phyloP scores from a whole-genome alignment of 1,140 invertebrate species.

The Melanaphis sacchari region DNA sequence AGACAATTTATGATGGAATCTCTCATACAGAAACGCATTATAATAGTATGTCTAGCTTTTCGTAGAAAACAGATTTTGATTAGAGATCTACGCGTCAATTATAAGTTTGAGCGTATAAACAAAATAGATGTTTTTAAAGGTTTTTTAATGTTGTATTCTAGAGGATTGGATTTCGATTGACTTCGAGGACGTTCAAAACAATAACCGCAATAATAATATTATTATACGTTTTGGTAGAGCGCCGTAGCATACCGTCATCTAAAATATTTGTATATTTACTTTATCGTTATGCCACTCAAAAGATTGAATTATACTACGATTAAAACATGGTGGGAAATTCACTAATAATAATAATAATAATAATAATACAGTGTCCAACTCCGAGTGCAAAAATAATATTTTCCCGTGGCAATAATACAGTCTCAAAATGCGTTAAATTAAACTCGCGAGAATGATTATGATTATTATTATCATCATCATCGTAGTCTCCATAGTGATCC shows the following conservation, averaged over 20 bases:
- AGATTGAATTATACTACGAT: background rate
- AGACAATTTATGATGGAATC: background rate
- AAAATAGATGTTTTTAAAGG: background rate
- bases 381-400: constrained; percentile 2
- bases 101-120: background rate
- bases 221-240: background rate
- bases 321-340: background rate
- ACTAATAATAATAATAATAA: background rate
- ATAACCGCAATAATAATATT: background rate
- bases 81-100: background rate
- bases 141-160: background rate
- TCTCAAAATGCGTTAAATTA: background rate
- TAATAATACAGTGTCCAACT: background rate
- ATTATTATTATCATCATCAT: background rate
- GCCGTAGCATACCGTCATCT: background rate
- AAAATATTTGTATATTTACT: no score
- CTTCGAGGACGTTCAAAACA: background rate
- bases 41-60: background rate
- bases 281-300: background rate
- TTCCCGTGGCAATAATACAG: background rate
- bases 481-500: background rate
- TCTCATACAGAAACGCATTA: background rate
- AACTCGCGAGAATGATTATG: background rate
- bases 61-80: background rate
- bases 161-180: background rate